phyloP scores from a whole-genome alignment of 2,888 invertebrate genomes.

The Trisateles emortualis region DNA sequence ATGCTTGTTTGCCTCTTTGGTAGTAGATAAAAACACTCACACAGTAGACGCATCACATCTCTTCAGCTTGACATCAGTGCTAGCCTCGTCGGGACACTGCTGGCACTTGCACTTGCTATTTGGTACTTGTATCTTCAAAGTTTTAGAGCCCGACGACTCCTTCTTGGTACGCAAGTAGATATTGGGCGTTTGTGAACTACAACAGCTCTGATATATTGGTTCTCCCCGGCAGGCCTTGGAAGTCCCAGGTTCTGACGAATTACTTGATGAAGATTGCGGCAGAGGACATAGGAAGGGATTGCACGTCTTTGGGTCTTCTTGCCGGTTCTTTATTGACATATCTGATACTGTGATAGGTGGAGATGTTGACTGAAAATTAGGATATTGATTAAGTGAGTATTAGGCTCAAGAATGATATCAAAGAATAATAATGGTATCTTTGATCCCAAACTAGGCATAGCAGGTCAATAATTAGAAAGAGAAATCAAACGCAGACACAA shows the following conservation, averaged over 20 bases:
- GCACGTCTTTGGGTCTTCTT: constrained; percentile 13
- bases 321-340: constrained; percentile 22
- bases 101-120: constrained; percentile 1
- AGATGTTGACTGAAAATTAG: constrained; percentile 30
- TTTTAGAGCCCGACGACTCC: not conserved
- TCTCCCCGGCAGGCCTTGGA: not conserved
- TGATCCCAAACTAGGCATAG: too few species aligned
- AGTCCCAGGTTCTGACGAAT: not conserved
- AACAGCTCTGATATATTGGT: too few species aligned
- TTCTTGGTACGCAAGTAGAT: not conserved
- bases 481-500: too few species aligned
- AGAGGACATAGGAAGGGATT: constrained; percentile 5
- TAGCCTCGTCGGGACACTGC: constrained; percentile 20
- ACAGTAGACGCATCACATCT: constrained; percentile 16
- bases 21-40: constrained; percentile 25
- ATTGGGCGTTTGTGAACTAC: not conserved
- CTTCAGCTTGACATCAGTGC: constrained; percentile 17
- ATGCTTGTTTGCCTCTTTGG: too few species aligned
- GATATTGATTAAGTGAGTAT: not conserved
- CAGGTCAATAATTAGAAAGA: too few species aligned
- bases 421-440: too few species aligned
- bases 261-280: not conserved
- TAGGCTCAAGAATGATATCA: too few species aligned
- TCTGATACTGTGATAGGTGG: constrained; percentile 37
- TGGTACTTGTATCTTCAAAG: not conserved